These are phyloP conservation scores for Anhinga rufa DNA, from an alignment of 2,113 vertebrate species.

Conservation along the genomic window DNA sequence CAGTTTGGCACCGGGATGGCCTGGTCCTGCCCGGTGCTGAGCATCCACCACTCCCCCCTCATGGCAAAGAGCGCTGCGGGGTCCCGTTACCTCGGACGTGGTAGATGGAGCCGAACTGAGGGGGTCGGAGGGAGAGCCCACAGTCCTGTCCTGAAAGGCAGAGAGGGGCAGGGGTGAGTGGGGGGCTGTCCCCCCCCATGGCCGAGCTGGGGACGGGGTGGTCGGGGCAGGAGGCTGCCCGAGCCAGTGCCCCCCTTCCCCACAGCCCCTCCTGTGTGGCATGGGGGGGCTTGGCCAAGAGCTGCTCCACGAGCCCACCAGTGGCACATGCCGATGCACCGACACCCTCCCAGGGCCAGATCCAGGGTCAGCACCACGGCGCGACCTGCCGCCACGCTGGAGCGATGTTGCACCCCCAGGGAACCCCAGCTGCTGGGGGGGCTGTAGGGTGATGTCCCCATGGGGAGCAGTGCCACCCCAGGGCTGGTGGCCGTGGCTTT, in stretches of 20 bases:
- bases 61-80: accelerated
- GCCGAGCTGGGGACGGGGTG: accelerated
- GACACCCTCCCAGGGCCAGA: background rate
- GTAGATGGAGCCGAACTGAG: slow-evolving; percentile 76
- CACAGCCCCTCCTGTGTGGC: background rate
- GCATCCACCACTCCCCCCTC: background rate
- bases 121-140: slow-evolving; percentile 38
- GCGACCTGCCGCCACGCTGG: accelerated
- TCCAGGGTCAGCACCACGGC: background rate
- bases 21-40: background rate
- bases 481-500: background rate
- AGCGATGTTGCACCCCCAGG: background rate
- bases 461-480: background rate
- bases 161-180: background rate
- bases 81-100: slow-evolving; percentile 78
- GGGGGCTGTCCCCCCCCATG: background rate
- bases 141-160: slow-evolving; percentile 57
- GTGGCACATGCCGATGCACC: background rate
- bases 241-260: background rate
- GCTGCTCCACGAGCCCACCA: background rate
- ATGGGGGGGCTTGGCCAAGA: background rate
- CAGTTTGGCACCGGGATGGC: background rate
- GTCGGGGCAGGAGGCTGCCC: background rate
- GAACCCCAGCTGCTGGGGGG: background rate
- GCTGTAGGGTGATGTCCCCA: background rate